Percentiles rank a stretch among this genome's conserved stretches.
These are phyloP conservation scores for Hemicrepidius hirtus DNA, from an alignment of 2,888 invertebrate species.

Conservation along the genomic window DNA sequence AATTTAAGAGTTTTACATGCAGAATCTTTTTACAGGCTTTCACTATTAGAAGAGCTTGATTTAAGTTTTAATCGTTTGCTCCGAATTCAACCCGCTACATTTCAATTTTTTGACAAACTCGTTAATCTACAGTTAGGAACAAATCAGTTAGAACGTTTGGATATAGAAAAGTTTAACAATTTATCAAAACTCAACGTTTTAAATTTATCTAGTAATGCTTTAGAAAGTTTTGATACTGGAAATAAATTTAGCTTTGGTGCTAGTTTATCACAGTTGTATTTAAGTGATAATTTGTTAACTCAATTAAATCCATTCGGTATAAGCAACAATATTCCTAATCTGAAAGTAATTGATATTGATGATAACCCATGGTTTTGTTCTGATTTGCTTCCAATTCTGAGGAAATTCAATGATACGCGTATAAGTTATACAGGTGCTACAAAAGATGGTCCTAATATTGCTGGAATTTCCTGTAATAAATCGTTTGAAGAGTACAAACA, in stretches of 20 bases:
- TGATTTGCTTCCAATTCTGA: constrained; percentile 56
- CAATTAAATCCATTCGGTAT: constrained; percentile 56
- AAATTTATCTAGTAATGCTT: constrained; percentile 52
- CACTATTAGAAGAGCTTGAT: constrained; percentile 52
- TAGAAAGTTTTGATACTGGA: constrained; percentile 55
- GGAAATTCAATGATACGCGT: constrained; percentile 50
- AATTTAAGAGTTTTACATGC: constrained; percentile 44
- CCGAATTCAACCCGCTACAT: constrained; percentile 42
- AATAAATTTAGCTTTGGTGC: constrained; percentile 56
- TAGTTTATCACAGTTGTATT: constrained; percentile 57
- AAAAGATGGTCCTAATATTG: constrained; percentile 24
- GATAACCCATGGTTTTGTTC: constrained; percentile 61
- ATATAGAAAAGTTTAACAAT: constrained; percentile 57
- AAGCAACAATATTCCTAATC: constrained; percentile 49
- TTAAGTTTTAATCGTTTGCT: constrained; percentile 54
- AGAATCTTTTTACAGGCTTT: constrained; percentile 52
- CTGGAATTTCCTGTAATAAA: constrained; percentile 50
- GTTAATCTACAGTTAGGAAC: constrained; percentile 56
- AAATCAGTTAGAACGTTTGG: constrained; percentile 56
- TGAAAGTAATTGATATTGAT: constrained; percentile 58
- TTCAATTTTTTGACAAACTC: constrained; percentile 52
- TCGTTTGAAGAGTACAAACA: constrained; percentile 26
- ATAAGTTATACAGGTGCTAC: constrained; percentile 41
- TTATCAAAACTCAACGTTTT: constrained; percentile 50
- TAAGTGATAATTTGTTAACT: constrained; percentile 60